Evolutionary conservation across 2,888 invertebrate species (phyloP).

Genomic region (Troides aeacus): DNA sequence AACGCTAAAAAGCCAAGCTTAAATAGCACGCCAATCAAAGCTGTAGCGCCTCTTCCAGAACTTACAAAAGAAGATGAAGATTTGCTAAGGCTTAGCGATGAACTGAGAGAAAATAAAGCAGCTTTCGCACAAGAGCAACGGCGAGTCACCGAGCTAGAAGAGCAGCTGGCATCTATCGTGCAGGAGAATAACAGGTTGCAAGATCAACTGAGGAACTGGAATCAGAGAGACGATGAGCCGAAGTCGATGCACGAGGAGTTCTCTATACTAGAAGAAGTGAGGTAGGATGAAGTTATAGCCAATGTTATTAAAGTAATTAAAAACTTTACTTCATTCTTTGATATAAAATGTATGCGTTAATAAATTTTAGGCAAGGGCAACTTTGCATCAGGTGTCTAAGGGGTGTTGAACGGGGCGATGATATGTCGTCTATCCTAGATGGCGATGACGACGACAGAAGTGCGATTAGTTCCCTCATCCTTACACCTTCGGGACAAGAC

Average conservation of each 20-base stretch:
- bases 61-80: conserved; percentile 76
- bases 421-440: conserved; percentile 83
- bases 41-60: conserved; percentile 67
- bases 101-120: conserved; percentile 85
- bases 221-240: conserved; percentile 85
- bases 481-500: conserved; percentile 65
- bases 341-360: background rate
- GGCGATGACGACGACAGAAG: conserved; percentile 87
- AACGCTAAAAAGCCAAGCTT: conserved; percentile 49
- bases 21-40: conserved; percentile 60
- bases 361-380: conserved; percentile 85
- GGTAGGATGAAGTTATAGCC: conserved; percentile 69
- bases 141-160: conserved; percentile 86
- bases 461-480: conserved; percentile 79
- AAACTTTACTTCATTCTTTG: no score
- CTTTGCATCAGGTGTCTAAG: conserved; percentile 90
- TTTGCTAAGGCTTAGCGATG: conserved; percentile 82
- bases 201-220: conserved; percentile 83
- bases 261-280: conserved; percentile 90
- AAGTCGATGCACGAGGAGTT: conserved; percentile 92
- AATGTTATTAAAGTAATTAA: background rate
- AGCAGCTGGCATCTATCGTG: conserved; percentile 85
- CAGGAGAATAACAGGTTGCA: conserved; percentile 86
- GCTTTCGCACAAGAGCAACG: conserved; percentile 86
- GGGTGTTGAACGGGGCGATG: conserved; percentile 79